Conservation (phyloP, 2,113 vertebrate species). For the Pelusios castaneus region DNA sequence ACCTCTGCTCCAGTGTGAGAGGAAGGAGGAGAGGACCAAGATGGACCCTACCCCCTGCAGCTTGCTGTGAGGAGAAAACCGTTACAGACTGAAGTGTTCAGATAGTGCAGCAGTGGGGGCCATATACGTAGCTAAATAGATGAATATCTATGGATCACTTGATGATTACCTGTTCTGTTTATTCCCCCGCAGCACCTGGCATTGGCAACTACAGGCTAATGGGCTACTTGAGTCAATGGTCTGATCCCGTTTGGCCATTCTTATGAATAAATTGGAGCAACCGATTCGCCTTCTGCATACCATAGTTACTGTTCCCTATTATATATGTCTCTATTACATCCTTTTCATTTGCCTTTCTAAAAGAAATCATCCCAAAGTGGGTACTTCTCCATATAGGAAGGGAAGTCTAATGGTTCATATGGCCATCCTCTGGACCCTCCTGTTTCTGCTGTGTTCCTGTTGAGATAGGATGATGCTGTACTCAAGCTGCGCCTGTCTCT, state of each 20-base stretch:
- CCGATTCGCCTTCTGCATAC: background rate
- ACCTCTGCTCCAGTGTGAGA: background rate
- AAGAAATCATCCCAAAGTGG: background rate
- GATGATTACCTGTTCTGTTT: too few relatives aligned
- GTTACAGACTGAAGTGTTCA: background rate
- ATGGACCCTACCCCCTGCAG: background rate
- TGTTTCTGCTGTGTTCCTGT: background rate
- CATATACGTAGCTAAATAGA: background rate
- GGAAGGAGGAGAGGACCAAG: background rate
- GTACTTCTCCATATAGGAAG: background rate
- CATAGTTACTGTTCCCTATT: background rate
- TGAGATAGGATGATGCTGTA: background rate
- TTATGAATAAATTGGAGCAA: background rate
- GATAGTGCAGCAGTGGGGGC: background rate
- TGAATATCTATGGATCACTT: too few relatives aligned
- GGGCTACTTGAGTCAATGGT: too few relatives aligned
- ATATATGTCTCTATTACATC: background rate
- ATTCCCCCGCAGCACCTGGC: too few relatives aligned
- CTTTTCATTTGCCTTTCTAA: background rate
- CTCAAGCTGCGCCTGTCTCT: background rate
- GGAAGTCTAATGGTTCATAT: background rate
- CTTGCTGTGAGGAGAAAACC: background rate
- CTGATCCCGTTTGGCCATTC: too few relatives aligned
- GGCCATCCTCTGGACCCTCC: background rate
- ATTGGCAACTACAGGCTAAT: too few relatives aligned